Evolutionary conservation across 2,888 invertebrate species (phyloP).

Genomic region (Mycalesis mineus): DNA sequence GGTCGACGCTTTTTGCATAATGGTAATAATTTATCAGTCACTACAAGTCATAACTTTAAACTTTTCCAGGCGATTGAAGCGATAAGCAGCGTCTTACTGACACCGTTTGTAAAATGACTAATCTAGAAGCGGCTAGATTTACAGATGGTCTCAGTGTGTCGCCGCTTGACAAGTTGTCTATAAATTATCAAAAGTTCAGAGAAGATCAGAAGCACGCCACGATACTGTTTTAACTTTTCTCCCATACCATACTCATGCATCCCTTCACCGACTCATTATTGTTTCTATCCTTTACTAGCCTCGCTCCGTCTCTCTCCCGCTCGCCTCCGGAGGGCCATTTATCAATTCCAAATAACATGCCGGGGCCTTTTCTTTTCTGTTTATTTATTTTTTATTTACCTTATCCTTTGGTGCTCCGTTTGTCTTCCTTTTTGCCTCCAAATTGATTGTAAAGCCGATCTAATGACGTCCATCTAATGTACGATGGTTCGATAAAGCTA

Average conservation of each 20-base stretch:
- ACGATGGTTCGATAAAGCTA: conserved; percentile 66
- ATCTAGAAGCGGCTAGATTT: too few species aligned
- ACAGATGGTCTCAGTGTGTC: too few species aligned
- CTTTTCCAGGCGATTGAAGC: too few species aligned
- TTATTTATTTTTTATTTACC: conserved; percentile 75
- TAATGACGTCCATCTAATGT: conserved; percentile 69
- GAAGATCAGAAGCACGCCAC: conserved; percentile 67
- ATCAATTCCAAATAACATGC: conserved; percentile 78
- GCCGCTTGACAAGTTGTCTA: background rate
- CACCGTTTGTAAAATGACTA: too few species aligned
- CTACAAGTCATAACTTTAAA: too few species aligned
- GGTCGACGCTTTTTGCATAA: too few species aligned
- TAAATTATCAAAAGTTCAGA: conserved; percentile 31
- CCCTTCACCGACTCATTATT: conserved; percentile 67
- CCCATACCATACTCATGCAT: conserved; percentile 52
- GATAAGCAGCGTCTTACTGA: too few species aligned
- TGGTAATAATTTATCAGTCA: too few species aligned
- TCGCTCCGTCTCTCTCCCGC: conserved; percentile 60
- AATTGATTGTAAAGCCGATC: conserved; percentile 74
- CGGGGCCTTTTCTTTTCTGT: conserved; percentile 70
- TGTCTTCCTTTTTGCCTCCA: conserved; percentile 59
- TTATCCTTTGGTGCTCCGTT: conserved; percentile 67
- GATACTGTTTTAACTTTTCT: conserved; percentile 60
- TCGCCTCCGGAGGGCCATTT: conserved; percentile 73
- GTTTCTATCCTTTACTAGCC: conserved; percentile 52